A percentile compares a stretch with the other conserved stretches of the same genome.
Evolutionary conservation across 2,797 vertebrate species (phyloP).

Genomic region (Gymnothorax reevesii): DNA sequence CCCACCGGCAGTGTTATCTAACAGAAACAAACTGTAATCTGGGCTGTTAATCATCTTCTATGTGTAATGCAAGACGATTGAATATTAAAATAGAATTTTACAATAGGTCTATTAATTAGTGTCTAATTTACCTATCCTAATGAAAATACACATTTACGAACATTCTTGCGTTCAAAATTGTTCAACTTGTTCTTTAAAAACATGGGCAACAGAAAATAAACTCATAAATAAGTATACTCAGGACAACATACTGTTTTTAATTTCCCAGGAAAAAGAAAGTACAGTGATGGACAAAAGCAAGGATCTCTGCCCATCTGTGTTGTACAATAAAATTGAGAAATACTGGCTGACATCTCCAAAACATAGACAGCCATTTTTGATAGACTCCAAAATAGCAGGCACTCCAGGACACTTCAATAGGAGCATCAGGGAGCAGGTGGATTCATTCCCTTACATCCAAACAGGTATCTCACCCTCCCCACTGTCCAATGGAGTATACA

Average conservation of each 20-base stretch:
- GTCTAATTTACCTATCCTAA: background rate
- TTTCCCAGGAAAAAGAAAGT: background rate
- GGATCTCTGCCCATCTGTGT: background rate
- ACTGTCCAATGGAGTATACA: background rate
- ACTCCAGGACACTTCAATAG: background rate
- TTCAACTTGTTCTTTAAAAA: background rate
- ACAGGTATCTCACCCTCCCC: background rate
- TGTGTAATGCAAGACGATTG: background rate
- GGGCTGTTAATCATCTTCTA: background rate
- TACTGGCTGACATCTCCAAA: constrained; percentile 19
- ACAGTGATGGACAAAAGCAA: background rate
- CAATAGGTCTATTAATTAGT: background rate
- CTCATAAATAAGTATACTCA: background rate
- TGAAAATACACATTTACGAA: too few species aligned
- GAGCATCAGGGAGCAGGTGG: background rate
- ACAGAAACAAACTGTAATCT: background rate
- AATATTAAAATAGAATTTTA: background rate
- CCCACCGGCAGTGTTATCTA: background rate
- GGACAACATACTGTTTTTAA: background rate
- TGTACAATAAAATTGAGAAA: constrained; percentile 12
- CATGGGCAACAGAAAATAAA: background rate
- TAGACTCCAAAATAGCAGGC: constrained; percentile 9
- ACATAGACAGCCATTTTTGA: background rate
- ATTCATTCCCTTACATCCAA: background rate
- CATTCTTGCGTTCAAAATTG: background rate